A percentile compares a stretch with the other conserved stretches of the same genome.
These are phyloP conservation scores for Paramormyrops hopkinsi DNA, from an alignment of 2,797 vertebrate species.

Conservation along the genomic window DNA sequence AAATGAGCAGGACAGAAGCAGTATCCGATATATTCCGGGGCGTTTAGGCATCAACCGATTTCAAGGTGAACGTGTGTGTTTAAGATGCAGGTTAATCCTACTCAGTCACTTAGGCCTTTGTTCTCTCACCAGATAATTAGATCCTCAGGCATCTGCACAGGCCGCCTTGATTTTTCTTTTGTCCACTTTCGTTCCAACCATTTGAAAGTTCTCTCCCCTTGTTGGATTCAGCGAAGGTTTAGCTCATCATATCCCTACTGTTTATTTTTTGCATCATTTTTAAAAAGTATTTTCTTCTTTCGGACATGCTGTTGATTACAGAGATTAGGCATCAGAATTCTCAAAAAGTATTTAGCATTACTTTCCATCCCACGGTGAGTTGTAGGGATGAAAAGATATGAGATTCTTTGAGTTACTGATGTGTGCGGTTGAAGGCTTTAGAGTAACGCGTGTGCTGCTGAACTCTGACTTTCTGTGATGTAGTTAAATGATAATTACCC, in stretches of 20 bases:
- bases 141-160: conserved; percentile 73
- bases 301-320: neutral
- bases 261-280: conserved; percentile 24
- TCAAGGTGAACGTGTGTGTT: conserved; percentile 36
- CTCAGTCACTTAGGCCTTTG: conserved; percentile 41
- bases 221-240: conserved; percentile 50
- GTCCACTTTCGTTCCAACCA: conserved; percentile 63
- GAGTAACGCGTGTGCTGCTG: conserved; percentile 58
- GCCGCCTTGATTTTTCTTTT: conserved; percentile 74
- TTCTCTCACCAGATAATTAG: conserved; percentile 59
- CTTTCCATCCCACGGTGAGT: conserved; percentile 56
- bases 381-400: conserved; percentile 53
- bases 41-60: conserved; percentile 43
- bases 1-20: neutral
- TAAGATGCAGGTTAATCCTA: conserved; percentile 45
- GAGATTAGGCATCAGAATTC: conserved; percentile 42
- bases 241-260: conserved; percentile 42
- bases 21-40: conserved; percentile 6
- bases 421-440: conserved; percentile 43
- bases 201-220: conserved; percentile 55
- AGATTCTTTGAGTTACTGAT: conserved; percentile 47
- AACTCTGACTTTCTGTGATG: conserved; percentile 61
- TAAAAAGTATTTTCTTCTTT: neutral
- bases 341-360: conserved; percentile 40
- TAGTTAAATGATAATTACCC: conserved; percentile 52